Percentiles rank a stretch among this genome's conserved stretches.
Evolutionary conservation across 1,140 invertebrate species (phyloP).

Genomic region (Drosophila sucinea): DNA sequence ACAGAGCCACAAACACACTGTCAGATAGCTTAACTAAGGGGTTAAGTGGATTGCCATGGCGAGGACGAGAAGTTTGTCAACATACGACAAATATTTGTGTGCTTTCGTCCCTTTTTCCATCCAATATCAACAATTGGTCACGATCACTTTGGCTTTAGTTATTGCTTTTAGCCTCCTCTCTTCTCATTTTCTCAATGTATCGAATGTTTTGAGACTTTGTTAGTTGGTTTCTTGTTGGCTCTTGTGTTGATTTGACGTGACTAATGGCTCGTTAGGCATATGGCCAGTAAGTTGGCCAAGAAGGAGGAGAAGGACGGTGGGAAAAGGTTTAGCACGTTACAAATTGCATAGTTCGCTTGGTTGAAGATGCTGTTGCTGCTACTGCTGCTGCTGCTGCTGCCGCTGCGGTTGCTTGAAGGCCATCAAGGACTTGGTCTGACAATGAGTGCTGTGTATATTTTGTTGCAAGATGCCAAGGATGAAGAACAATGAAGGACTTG

Average conservation of each 20-base stretch:
- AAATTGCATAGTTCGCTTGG: constrained; percentile 56
- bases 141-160: constrained; percentile 74
- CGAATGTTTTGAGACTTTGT: constrained; percentile 35
- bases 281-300: constrained; percentile 28
- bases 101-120: constrained; percentile 4
- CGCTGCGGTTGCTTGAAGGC: not conserved
- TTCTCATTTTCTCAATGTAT: constrained; percentile 39
- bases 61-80: not conserved
- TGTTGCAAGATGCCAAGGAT: constrained; percentile 41
- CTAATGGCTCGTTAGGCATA: constrained; percentile 73
- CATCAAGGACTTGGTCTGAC: constrained; percentile 32
- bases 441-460: constrained; percentile 36
- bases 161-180: constrained; percentile 29
- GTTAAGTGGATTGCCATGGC: not conserved
- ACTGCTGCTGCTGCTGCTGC: not conserved
- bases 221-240: constrained; percentile 31
- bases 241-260: constrained; percentile 77
- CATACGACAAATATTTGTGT: constrained; percentile 2
- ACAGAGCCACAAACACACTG: not conserved
- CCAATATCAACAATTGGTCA: constrained; percentile 69
- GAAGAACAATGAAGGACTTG: not conserved
- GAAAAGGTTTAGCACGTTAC: constrained; percentile 32
- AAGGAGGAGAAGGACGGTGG: not conserved
- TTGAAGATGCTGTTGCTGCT: constrained; percentile 22
- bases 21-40: not conserved